Evolutionary conservation across 1,140 invertebrate genomes (phyloP), one percentile per base, ranked within the genome.

Genomic region (Drosophila burlai): DNA sequence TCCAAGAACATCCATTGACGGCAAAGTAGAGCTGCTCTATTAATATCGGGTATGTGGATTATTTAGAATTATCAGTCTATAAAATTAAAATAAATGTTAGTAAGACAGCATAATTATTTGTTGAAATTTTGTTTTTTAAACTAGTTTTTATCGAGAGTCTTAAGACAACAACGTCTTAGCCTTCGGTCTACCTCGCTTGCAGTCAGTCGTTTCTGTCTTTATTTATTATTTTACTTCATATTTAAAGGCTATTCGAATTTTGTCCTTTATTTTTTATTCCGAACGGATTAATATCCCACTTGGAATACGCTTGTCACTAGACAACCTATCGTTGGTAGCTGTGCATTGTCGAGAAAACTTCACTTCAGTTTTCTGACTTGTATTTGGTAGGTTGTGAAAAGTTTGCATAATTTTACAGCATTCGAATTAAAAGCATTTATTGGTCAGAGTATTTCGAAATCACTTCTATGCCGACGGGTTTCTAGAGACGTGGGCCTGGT

Each of bases 401-500:
- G 18, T 3, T 8, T 29, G 21, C 29, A 18, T 15, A 15, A 21
- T 21, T 54, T 34, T 54, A 18, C 29, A 54, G n/a, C 18, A 21
- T 15, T 52, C 16, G 4, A 15, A 21, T 11, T 38, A 2, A 57
- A 38, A 24, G 1, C 21, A 58, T 54, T 40, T 16, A 2, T 64
- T 31, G 13, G 26, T 31, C 31, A 55, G 24, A 47, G n/a, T 42
- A 45, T 54, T 62, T 52, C 16, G 21, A 45, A 69, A 21, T 67
- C 36, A 49, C 26, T n/a, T 49, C 4, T 11, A 18, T 40, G n/a
- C 34, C 11, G 15, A 1, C 29, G 26, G 50, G 16, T 54, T 34
- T 54, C 49, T 34, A 10, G 29, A 46, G 24, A 46, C 29, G 18
- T 52, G 29, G 50, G 54, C 29, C 45, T 47, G 54, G 21, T 67